Evolutionary conservation across 2,797 vertebrate genomes (phyloP).

Genomic region (Meriones psammophilus): DNA sequence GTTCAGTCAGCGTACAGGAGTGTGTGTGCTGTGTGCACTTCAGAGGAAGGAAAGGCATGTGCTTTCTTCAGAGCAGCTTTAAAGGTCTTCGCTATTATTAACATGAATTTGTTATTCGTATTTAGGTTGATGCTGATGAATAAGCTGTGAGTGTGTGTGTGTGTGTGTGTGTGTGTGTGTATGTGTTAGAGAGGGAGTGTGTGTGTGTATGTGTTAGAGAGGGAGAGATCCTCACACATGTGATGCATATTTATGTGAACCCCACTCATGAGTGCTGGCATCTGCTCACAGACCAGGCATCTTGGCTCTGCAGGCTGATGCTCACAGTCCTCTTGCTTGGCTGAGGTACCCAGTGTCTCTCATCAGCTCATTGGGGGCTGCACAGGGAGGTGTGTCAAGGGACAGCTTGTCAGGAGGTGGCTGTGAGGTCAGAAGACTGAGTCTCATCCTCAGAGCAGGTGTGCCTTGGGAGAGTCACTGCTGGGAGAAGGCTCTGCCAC

Average conservation of each 20-base stretch:
- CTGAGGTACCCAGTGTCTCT: not conserved
- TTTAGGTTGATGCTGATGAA: not conserved
- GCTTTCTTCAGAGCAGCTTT: not conserved
- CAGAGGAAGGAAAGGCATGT: no score
- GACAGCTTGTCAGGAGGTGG: not conserved
- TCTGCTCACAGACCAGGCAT: accelerated
- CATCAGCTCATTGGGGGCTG: not conserved
- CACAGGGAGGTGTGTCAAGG: not conserved
- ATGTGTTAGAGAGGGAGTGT: no score
- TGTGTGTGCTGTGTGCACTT: not conserved
- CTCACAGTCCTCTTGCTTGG: not conserved
- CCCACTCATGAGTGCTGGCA: not conserved
- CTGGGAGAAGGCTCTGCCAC: not conserved
- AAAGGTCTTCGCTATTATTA: conserved; percentile 32
- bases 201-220: no score
- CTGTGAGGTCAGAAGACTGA: not conserved
- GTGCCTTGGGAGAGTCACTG: not conserved
- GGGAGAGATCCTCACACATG: not conserved
- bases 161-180: no score
- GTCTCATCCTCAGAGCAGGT: not conserved
- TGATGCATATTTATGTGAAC: not conserved
- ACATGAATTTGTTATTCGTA: not conserved
- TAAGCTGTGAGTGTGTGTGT: not conserved
- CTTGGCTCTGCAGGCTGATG: not conserved
- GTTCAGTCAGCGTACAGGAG: no score